phyloP scores from a whole-genome alignment of 2,113 vertebrate genomes.

The Sinocyclocheilus rhinocerous region DNA sequence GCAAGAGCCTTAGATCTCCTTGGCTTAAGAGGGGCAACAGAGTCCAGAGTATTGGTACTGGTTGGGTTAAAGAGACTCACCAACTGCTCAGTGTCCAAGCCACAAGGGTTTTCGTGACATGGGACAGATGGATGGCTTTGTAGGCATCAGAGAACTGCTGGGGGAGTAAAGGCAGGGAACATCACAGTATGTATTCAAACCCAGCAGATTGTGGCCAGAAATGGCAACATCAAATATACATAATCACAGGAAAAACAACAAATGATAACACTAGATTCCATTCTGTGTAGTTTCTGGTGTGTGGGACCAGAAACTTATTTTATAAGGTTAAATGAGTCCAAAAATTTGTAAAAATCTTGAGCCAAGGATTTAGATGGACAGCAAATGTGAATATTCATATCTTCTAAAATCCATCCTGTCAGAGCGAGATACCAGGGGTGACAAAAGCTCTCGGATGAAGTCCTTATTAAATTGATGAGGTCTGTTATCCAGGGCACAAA shows the following conservation, averaged over 20 bases:
- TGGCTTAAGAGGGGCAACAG: neutral
- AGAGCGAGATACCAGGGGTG: neutral
- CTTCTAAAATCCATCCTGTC: slow-evolving; percentile 1
- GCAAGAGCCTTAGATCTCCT: neutral
- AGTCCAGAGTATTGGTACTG: neutral
- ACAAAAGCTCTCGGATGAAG: neutral
- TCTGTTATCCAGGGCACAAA: slow-evolving; percentile 10
- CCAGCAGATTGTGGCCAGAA: neutral
- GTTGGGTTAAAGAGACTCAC: neutral
- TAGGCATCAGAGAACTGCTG: neutral
- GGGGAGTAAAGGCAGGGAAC: neutral
- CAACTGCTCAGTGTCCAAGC: slow-evolving; percentile 12
- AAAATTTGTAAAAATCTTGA: neutral
- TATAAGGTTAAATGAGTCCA: neutral
- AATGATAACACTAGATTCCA: neutral
- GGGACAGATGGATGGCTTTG: neutral
- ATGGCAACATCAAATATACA: neutral
- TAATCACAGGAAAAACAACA: neutral
- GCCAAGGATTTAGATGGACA: neutral
- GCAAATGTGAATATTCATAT: slow-evolving; percentile 5
- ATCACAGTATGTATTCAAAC: slow-evolving; percentile 2
- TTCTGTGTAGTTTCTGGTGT: neutral
- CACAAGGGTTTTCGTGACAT: neutral
- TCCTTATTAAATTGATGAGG: slow-evolving; percentile 1
- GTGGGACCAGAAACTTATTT: neutral